These are phyloP conservation scores for Trichopoda pennipes DNA, from an alignment of 2,888 invertebrate genomes.

Conservation along the genomic window DNA sequence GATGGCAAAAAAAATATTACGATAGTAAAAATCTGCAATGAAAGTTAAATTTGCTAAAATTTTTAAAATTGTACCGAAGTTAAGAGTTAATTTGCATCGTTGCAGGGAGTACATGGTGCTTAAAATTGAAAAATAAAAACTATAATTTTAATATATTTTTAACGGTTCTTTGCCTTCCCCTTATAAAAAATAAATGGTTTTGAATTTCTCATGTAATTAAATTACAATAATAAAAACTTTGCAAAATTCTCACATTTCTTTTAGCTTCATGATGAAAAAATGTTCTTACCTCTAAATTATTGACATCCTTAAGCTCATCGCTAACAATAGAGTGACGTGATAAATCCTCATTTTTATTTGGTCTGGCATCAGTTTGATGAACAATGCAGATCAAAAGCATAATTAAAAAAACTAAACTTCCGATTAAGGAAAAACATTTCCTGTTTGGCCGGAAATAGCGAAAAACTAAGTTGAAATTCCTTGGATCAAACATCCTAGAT, in stretches of 20 bases:
- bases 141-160: too few species aligned
- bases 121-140: too few species aligned
- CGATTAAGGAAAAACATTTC: constrained; percentile 71
- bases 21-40: too few species aligned
- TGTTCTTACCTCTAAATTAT: constrained; percentile 76
- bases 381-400: constrained; percentile 42
- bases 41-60: too few species aligned
- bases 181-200: too few species aligned
- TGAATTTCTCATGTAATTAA: too few species aligned
- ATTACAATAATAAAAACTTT: not conserved
- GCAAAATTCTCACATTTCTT: not conserved
- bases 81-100: too few species aligned
- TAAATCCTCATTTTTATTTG: constrained; percentile 45
- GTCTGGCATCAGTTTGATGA: constrained; percentile 40
- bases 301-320: constrained; percentile 70
- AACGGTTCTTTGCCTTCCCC: too few species aligned
- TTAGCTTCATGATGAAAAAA: not conserved
- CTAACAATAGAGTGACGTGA: constrained; percentile 55
- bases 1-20: too few species aligned
- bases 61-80: too few species aligned
- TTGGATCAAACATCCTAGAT: constrained; percentile 66
- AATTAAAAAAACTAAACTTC: constrained; percentile 66
- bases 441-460: constrained; percentile 71
- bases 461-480: constrained; percentile 67
- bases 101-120: too few species aligned